A percentile compares a stretch with the other conserved stretches of the same genome.
These are phyloP conservation scores for Eurois occulta DNA, from an alignment of 2,888 invertebrate genomes.

Conservation along the genomic window DNA sequence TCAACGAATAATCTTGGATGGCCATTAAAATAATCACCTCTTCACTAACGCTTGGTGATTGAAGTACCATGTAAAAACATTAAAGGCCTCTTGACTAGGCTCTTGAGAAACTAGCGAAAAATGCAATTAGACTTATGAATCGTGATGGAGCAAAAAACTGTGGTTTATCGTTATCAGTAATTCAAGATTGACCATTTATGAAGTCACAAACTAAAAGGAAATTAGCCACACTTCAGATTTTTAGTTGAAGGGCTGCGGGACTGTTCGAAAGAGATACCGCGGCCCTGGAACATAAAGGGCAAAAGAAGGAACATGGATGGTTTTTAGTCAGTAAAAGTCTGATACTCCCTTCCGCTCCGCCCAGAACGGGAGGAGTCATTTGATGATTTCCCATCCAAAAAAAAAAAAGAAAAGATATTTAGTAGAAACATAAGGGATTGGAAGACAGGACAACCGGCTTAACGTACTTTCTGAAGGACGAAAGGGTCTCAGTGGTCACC, in stretches of 20 bases:
- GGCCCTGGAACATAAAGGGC: too few relatives aligned
- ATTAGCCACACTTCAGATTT: constrained; percentile 16
- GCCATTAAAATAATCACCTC: constrained; percentile 13
- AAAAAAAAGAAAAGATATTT: too few relatives aligned
- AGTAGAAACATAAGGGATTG: background rate
- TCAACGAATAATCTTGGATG: constrained; percentile 5
- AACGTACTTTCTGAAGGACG: constrained; percentile 48
- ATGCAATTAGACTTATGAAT: background rate
- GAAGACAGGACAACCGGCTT: constrained; percentile 31
- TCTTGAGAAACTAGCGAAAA: constrained; percentile 7
- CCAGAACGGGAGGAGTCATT: too few relatives aligned
- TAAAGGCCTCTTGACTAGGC: background rate
- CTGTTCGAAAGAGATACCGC: too few relatives aligned
- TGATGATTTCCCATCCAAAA: too few relatives aligned
- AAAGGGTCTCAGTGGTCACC: constrained; percentile 21
- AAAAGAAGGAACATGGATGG: too few relatives aligned
- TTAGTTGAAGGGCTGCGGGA: too few relatives aligned
- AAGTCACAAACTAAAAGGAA: constrained; percentile 9
- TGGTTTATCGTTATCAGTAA: constrained; percentile 45
- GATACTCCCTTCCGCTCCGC: too few relatives aligned
- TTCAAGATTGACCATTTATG: constrained; percentile 49
- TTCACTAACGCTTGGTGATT: background rate
- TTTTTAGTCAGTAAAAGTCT: too few relatives aligned
- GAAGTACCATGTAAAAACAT: constrained; percentile 26
- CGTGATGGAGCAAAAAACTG: constrained; percentile 19